Evolutionary conservation across 2,797 vertebrate species (phyloP), one percentile per base, ranked within the genome.

Genomic region (Bradypodion ventrale): DNA sequence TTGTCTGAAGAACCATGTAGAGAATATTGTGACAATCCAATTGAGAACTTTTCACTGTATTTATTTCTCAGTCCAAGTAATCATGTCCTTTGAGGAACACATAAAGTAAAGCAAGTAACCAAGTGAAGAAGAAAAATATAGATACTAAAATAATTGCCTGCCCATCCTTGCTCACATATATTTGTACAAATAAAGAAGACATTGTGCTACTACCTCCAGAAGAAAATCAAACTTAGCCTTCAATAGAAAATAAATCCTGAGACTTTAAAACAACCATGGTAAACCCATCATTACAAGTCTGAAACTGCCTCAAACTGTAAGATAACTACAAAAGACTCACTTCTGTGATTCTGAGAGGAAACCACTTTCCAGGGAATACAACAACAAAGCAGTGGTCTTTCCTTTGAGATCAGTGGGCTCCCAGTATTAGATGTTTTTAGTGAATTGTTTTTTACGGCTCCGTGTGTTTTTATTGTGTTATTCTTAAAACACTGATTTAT

Each of bases 221-320:
- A 68, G 78, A 52, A 59, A 63, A 35, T 35, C n/a, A 63, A 4
- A 29, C 32, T 46, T 46, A 23, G 56, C 59, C 3, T 49, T 82
- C 10, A 7, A 74, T 19, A 44, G 27, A 25, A 81, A 62, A 8
- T 8, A 32, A 42, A 44, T 46, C 9, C 29, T 59, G 52, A 46
- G 27, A 46, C 15, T 65, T 75, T 23, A 23, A 23, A 29, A 25
- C 1, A 0, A 79, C 9, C 1, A 0, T 29, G 65, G 63, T 21
- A 0, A 7, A 76, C 13, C 72, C 12, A 59, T 88, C 59, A 40
- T 23, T 52, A 70, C 35, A 40, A 56, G 25, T 10, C 10, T 56
- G n/a, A 4, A 29, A 15, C 12, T 62, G 35, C 25, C 16, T 25
- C 6, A 15, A 40, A 4, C 46, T 27, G 27, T 1, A 2, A 74